Percentiles rank a stretch among this genome's conserved stretches.
These are phyloP conservation scores for Gallinago stenura DNA, from an alignment of 2,797 vertebrate species.

Conservation along the genomic window DNA sequence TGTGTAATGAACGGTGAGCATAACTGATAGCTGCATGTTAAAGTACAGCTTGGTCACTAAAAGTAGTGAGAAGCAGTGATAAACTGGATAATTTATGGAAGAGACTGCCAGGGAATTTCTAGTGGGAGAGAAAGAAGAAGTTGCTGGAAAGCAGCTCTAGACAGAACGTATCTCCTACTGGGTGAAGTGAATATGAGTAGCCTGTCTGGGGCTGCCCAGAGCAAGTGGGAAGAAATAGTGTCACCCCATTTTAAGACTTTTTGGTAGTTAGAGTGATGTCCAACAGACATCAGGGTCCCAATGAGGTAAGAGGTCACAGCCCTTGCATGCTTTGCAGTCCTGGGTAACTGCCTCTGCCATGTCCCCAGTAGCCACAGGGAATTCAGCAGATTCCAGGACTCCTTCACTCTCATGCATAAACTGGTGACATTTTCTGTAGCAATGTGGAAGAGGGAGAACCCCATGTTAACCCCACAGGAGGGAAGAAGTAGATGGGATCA, in stretches of 20 bases:
- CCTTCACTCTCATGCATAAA: background rate
- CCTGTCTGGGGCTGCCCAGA: background rate
- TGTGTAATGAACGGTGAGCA: background rate
- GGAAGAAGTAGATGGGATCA: background rate
- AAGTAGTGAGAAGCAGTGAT: background rate
- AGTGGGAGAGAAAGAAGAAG: background rate
- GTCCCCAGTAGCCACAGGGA: background rate
- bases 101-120: background rate
- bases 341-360: background rate
- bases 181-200: background rate
- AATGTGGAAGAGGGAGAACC: background rate
- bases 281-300: background rate
- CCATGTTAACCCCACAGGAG: background rate
- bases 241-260: background rate
- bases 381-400: background rate
- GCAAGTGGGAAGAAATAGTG: background rate
- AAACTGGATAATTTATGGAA: background rate
- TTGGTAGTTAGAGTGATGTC: background rate
- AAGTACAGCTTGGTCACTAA: background rate
- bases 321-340: background rate
- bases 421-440: background rate
- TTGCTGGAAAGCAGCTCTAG: background rate
- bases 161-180: background rate
- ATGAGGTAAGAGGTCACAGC: background rate
- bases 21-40: background rate